Base-by-base conservation (phyloP, 1,140 invertebrate species). In the Macrocentrus cingulum region DNA sequence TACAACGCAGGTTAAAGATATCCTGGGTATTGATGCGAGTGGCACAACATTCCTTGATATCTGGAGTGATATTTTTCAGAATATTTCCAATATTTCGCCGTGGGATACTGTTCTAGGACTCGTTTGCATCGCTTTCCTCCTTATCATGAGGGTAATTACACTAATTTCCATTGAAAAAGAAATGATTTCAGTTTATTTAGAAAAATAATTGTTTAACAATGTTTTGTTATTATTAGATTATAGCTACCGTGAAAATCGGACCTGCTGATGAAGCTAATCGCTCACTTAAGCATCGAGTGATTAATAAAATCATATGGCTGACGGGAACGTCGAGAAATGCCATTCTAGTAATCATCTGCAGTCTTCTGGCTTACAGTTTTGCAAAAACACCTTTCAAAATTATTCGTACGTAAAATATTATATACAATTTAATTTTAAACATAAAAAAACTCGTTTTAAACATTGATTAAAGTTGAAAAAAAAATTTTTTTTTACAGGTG, bases 1-100 rank as follows among this genome's bases (percentile, higher is more conserved):
- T 1, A 88, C 89, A 1, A 92, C 92, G 1, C 94, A 97, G 81
- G 79, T 96, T 7, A 95, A 93, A 76, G 88, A 90, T 63, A 74
- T 95, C 16, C 82, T 94, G 13, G 90, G 90, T 0, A 91, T 96
- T 41, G 80, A 81, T 7, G 91, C 90, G 2, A 85, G 81, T 18
- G 90, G 89, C 3, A 81, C 80, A 13, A 91, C 85, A 7, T 91
- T 92, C 66, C 62, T 91, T 4, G 81, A 90, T 64, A 85, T 89
- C 68, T 89, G 87, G 86, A 82, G 76, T 15, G 88, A 84, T 23
- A 82, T 91, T 3, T 83, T 84, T 46, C 64, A 76, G 9, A 83
- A 88, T 60, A 80, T 91, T 37, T 76, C 84, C 56, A 66, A 84
- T 36, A 85, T 86, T 0, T 75, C 81, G 4, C 66, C 82, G 0